These are phyloP conservation scores for Mesoclemmys tuberculata DNA, from an alignment of 2,113 vertebrate species.

Conservation along the genomic window DNA sequence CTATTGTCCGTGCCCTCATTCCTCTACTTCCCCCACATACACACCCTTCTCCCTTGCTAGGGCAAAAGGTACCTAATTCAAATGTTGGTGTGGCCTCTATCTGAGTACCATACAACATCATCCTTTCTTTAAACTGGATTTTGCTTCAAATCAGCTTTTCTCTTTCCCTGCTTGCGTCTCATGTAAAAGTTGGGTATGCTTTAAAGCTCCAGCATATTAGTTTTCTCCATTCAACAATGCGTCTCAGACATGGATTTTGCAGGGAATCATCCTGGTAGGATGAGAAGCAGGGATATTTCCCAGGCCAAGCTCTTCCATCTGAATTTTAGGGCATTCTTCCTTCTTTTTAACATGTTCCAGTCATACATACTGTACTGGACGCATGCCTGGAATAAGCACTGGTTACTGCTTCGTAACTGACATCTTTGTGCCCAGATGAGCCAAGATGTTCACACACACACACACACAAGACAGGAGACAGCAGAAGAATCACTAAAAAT, in stretches of 20 bases:
- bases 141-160: not conserved
- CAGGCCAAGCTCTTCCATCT: not conserved
- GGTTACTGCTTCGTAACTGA: not conserved
- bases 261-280: not conserved
- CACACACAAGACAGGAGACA: not conserved
- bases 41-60: not conserved
- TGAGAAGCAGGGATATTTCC: not conserved
- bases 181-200: not conserved
- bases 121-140: not conserved
- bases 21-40: not conserved
- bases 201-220: not conserved
- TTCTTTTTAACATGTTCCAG: slow-evolving; percentile 55
- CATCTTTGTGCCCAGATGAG: not conserved
- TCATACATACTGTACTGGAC: slow-evolving; percentile 53
- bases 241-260: not conserved
- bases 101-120: not conserved
- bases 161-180: not conserved
- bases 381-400: slow-evolving; percentile 15
- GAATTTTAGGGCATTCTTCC: not conserved
- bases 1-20: no score
- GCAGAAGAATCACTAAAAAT: slow-evolving; percentile 48
- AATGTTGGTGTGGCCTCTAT: not conserved
- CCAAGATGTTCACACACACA: slow-evolving; percentile 7
- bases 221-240: not conserved
- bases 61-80: not conserved